Evolutionary conservation across 2,113 vertebrate species (phyloP), one percentile per base, ranked within the genome.

Genomic region (Atrichornis clamosus): DNA sequence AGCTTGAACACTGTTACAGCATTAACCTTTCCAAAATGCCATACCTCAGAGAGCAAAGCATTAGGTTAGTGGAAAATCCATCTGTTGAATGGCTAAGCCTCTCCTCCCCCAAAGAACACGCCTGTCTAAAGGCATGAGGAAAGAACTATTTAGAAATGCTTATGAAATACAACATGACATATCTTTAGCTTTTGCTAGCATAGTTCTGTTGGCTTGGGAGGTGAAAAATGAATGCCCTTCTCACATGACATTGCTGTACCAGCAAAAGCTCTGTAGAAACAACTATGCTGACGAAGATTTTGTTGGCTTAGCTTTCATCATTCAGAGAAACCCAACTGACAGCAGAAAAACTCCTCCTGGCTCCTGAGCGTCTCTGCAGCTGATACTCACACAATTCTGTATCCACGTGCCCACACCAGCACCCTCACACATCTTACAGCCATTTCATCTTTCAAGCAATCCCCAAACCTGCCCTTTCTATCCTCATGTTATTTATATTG

Each of bases 221-320:
- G 47, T 50, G 13, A 81, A 84, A 84, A 92, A 90, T 58, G 55
- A 95, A 92, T 86, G 83, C 80, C 80, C 85, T 94, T 77, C 94
- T 93, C 94, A 95, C 68, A 59, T 81, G 86, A 95, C 83, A 86
- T 5, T 80, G 85, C 95, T 95, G 95, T 15, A 92, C 42, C 88
- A 96, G 76, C 90, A 97, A 93, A 96, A 89, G 86, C 89, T 88
- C 83, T 89, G 80, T 42, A 88, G 72, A 74, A 80, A 85, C 79
- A 96, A 86, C 92, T 87, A 4, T 67, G 86, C 90, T 95, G 94
- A 95, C 15, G 21, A 95, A 92, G 90, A 84, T 50, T 95, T 75
- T 83, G 72, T 90, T 93, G 80, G 83, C 76, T 95, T 78, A 90
- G 86, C 72, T 89, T 32, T 88, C 50, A 74, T 86, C 82, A 68